phyloP scores from a whole-genome alignment of 23 tunicate genomes.

The Aplidium turbinatum region DNA sequence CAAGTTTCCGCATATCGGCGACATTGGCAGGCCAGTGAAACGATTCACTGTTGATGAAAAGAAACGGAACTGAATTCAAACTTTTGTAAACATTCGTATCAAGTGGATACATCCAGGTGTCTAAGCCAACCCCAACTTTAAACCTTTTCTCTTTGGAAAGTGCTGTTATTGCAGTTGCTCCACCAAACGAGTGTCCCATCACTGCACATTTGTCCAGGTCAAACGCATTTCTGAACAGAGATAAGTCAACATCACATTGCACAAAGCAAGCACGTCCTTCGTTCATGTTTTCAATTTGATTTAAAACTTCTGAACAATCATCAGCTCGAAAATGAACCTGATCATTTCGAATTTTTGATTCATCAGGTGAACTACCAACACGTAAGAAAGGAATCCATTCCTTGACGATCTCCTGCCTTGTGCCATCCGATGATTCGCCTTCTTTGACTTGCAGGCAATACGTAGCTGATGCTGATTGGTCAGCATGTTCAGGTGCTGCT shows the following conservation, averaged over 20 bases:
- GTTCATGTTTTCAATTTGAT: conserved; percentile 48
- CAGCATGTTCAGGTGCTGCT: conserved; percentile 81
- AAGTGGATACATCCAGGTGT: conserved; percentile 75
- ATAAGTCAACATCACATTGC: conserved; percentile 33
- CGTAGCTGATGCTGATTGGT: conserved; percentile 71
- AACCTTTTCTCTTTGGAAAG: conserved; percentile 56
- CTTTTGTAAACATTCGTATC: conserved; percentile 43
- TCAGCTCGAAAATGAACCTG: conserved; percentile 63
- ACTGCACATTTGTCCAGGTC: conserved; percentile 71
- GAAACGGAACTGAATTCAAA: conserved; percentile 39
- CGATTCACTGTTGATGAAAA: conserved; percentile 65
- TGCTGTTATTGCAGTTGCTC: conserved; percentile 56
- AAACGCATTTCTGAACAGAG: conserved; percentile 30
- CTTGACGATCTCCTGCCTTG: neutral
- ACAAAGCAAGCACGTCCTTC: conserved; percentile 33
- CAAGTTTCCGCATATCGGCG: conserved; percentile 47
- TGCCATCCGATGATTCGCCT: neutral
- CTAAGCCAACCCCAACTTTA: conserved; percentile 76
- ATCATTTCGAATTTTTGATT: conserved; percentile 43
- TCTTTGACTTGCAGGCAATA: conserved; percentile 28
- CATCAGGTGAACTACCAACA: conserved; percentile 27
- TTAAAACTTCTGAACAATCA: conserved; percentile 40
- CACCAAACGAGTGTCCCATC: conserved; percentile 91
- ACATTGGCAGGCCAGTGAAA: conserved; percentile 46
- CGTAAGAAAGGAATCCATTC: conserved; percentile 31